Evolutionary conservation across 1,140 invertebrate genomes (phyloP), one percentile per base, ranked within the genome.

Genomic region (Acromyrmex echinatior): DNA sequence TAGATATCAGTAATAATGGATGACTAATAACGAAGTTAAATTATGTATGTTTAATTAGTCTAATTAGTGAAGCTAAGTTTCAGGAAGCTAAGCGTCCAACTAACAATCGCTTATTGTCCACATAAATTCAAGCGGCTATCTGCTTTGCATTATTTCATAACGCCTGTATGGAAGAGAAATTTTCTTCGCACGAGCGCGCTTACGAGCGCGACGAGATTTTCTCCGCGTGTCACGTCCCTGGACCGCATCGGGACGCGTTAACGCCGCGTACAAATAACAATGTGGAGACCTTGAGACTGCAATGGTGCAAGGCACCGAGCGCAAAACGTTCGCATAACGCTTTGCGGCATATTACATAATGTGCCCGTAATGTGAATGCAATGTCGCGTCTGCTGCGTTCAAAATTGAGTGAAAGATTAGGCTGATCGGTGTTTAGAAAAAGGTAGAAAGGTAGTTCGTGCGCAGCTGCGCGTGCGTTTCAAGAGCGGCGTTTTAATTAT

Each of bases 251-350:
- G 39, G 68, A 88, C 86, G 91, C 87, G 93, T 90, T 94, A 94
- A 94, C 92, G 88, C 89, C 87, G 87, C 91, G 92, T 92, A 92
- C 93, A 95, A 95, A 95, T 92, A 95, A 95, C 94, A 95, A 94
- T 93, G 93, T 92, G 86, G 66, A 90, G 94, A 94, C 94, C 94
- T 95, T 95, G 94, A 94, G 91, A 93, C 86, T 86, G 90, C 87
- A 88, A 89, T 91, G 91, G 89, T 91, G 90, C 91, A 91, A 94
- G 88, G 92, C 90, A 92, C 94, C 92, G 93, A 93, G 93, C 92
- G 92, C 92, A 92, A 94, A 94, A 94, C 88, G 90, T 86, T 94
- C 92, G 87, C 92, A 90, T 89, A 92, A 92, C 90, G 87, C 39
- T 51, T 91, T 89, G 92, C 89, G 91, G 88, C 78, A 77, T 6